These are phyloP conservation scores for Agrilus cyanescens DNA, from an alignment of 2,888 invertebrate genomes.

Conservation along the genomic window DNA sequence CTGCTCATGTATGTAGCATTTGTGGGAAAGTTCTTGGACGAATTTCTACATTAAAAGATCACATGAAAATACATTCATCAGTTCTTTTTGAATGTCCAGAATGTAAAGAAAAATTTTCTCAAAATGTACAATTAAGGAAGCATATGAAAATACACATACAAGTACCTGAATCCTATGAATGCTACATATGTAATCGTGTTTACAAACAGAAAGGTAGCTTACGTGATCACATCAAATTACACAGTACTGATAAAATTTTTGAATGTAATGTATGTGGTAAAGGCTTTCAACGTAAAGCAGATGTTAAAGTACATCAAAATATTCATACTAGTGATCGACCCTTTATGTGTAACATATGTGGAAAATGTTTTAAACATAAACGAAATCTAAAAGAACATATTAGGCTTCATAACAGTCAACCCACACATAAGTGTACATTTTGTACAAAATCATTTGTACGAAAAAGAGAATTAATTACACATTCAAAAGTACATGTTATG, in stretches of 20 bases:
- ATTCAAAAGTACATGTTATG: too few species aligned
- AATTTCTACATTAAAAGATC: too few species aligned
- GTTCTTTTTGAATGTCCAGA: too few species aligned
- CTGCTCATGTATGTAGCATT: too few species aligned
- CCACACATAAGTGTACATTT: too few species aligned
- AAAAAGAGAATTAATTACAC: too few species aligned
- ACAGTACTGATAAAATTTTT: conserved; percentile 21
- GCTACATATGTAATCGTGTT: conserved; percentile 16
- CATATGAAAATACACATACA: conserved; percentile 11
- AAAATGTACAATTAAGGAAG: conserved; percentile 4
- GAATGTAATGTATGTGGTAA: conserved; percentile 23
- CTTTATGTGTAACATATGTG: conserved; percentile 20
- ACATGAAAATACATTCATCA: too few species aligned
- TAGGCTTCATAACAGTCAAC: too few species aligned
- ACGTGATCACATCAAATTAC: conserved; percentile 20
- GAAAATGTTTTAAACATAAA: conserved; percentile 18
- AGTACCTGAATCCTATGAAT: conserved; percentile 13
- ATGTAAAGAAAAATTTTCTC: too few species aligned
- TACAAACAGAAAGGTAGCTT: conserved; percentile 21
- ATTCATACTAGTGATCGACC: conserved; percentile 25
- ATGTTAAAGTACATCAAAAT: conserved; percentile 21
- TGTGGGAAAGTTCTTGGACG: too few species aligned
- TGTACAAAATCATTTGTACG: too few species aligned
- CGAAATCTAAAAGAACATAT: too few species aligned
- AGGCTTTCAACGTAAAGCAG: conserved; percentile 24